Evolutionary conservation across 2,888 invertebrate genomes (phyloP), one percentile per base, ranked within the genome.

Genomic region (Sisyra terminalis): DNA sequence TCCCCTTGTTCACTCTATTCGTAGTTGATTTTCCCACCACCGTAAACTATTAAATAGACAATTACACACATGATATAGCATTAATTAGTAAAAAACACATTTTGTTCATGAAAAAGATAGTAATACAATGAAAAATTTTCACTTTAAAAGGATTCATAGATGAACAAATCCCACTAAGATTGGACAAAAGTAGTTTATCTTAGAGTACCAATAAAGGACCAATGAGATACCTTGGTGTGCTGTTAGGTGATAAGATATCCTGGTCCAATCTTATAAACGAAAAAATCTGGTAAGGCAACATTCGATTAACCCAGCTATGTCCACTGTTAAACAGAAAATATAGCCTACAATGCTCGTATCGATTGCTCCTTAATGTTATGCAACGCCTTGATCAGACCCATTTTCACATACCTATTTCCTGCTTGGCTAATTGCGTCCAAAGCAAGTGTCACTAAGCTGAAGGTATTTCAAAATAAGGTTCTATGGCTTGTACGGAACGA

Each of bases 21-120:
- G 46, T 50, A 1, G 44, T 45, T n/a, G 53, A 45, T 47, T 49
- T 50, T 48, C 50, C 13, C 32, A 47, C 38, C 41, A 46, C 41
- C 34, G 40, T 1, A 42, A 45, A 6, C 47, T 13, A 6, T 6
- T 14, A 6, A 3, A 42, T 17, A 10, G 47, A 14, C 41, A 46
- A 10, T 2, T 50, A 30, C 44, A 46, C 46, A 2, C 44, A 40
- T n/a, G 45, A 42, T 46, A 51, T 46, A 39, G 46, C 45, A 10
- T 10, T 43, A 1, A n/a, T 14, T 14, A 3, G 17, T 3, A 17
- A 42, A 24, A 37, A 39, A 2, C 10, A 29, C 14, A 37, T 6
- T n/a, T n/a, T n/a, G n/a, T n/a, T n/a, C n/a, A 40, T n/a, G n/a
- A n/a, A n/a, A 41, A 43, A 49, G 2, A 49, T 46, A 13, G 14